Evolutionary conservation across 2,888 invertebrate genomes (phyloP).

Genomic region (Thumatha senex): DNA sequence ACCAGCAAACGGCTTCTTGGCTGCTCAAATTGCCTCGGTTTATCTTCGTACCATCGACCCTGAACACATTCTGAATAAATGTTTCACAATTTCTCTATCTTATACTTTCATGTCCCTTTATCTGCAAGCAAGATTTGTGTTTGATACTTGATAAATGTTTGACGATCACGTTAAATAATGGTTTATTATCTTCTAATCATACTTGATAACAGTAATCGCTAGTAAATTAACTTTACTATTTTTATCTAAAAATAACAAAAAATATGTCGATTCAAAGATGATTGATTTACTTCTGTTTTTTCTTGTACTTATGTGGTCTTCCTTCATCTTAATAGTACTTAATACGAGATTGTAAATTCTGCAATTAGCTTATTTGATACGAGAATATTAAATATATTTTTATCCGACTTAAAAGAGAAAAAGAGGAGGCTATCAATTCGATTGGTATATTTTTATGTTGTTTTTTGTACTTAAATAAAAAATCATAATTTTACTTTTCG

Average conservation of each 20-base stretch:
- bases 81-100: slow-evolving; percentile 38
- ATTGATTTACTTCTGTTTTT: too few relatives aligned
- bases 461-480: too few relatives aligned
- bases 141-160: slow-evolving; percentile 11
- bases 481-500: too few relatives aligned
- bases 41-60: slow-evolving; percentile 59
- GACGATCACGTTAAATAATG: not conserved
- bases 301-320: too few relatives aligned
- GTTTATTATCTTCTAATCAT: not conserved
- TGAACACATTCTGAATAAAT: slow-evolving; percentile 43
- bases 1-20: slow-evolving; percentile 52
- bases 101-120: slow-evolving; percentile 26
- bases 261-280: not conserved
- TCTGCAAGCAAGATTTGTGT: slow-evolving; percentile 27
- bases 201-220: not conserved
- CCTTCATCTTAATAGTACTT: too few relatives aligned
- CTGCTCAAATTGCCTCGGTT: slow-evolving; percentile 56
- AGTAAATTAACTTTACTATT: not conserved
- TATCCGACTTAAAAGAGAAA: too few relatives aligned
- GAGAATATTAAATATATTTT: too few relatives aligned
- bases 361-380: too few relatives aligned
- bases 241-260: not conserved
- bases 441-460: too few relatives aligned
- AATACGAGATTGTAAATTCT: too few relatives aligned
- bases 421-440: too few relatives aligned